Percentiles rank a stretch among this genome's conserved stretches.
Evolutionary conservation across 2,888 invertebrate genomes (phyloP).

Genomic region (Epistrophe eligans): DNA sequence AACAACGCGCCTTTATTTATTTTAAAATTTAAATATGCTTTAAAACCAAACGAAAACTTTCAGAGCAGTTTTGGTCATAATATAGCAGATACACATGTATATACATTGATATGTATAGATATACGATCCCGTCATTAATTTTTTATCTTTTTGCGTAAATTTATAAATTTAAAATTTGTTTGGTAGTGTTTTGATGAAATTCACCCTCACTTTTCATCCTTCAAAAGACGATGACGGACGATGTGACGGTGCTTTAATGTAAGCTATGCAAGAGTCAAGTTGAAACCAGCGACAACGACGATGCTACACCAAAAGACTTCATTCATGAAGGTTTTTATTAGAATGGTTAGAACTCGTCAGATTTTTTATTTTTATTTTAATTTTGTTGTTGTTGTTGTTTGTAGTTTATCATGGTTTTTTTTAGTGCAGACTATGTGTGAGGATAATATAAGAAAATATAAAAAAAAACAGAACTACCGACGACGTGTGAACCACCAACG

Average conservation of each 20-base stretch:
- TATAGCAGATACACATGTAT: too few species aligned
- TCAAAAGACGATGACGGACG: too few species aligned
- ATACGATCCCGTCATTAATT: too few species aligned
- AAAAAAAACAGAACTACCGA: constrained; percentile 28
- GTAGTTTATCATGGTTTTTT: constrained; percentile 31
- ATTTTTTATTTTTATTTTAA: constrained; percentile 42
- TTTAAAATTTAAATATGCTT: too few species aligned
- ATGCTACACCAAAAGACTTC: constrained; percentile 11
- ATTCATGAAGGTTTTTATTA: constrained; percentile 37
- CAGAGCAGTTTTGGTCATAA: too few species aligned
- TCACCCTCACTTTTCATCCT: background rate
- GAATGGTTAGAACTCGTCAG: constrained; percentile 41
- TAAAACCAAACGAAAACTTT: too few species aligned
- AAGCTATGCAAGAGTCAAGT: constrained; percentile 51
- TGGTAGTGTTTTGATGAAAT: background rate
- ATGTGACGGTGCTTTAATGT: constrained; percentile 11
- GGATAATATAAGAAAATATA: constrained; percentile 4
- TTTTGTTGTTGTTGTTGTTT: constrained; percentile 38
- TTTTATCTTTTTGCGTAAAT: too few species aligned
- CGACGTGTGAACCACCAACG: constrained; percentile 72
- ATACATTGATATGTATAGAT: too few species aligned
- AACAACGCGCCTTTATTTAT: too few species aligned
- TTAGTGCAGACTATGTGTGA: constrained; percentile 17
- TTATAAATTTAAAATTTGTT: background rate
- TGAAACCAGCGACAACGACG: constrained; percentile 1